A percentile compares a stretch with the other conserved stretches of the same genome.
These are phyloP conservation scores for Caloenas nicobarica DNA, from an alignment of 2,113 vertebrate species.

Conservation along the genomic window DNA sequence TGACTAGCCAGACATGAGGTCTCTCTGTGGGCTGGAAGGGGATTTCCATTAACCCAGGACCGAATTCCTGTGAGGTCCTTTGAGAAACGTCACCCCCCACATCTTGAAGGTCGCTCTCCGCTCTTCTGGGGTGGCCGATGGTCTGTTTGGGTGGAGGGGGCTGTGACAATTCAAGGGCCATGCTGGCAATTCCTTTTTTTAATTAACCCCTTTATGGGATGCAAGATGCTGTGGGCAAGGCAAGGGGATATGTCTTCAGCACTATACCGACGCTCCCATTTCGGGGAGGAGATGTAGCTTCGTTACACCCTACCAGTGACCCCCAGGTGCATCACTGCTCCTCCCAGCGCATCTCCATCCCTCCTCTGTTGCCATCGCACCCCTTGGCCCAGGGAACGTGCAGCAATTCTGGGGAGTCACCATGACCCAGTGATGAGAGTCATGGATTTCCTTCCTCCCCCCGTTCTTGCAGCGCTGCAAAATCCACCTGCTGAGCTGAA, in stretches of 20 bases:
- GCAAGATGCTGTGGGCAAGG: not conserved
- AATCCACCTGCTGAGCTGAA: fast-evolving
- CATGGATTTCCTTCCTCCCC: not conserved
- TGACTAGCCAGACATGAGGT: not conserved
- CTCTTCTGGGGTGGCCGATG: not conserved
- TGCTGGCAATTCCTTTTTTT: not conserved
- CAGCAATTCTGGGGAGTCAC: not conserved
- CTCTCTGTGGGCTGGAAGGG: not conserved
- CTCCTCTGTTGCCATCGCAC: not conserved
- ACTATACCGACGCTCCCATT: not conserved
- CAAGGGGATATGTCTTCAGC: not conserved
- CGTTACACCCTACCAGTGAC: not conserved
- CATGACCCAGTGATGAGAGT: fast-evolving
- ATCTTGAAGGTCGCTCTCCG: not conserved
- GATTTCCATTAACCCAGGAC: not conserved
- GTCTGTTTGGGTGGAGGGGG: not conserved
- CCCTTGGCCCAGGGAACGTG: not conserved
- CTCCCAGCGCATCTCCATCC: not conserved
- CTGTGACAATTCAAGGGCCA: not conserved
- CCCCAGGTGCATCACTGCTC: not conserved
- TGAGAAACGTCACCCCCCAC: not conserved
- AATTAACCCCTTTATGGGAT: fast-evolving
- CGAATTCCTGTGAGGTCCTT: fast-evolving
- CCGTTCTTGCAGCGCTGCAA: not conserved
- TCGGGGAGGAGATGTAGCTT: fast-evolving